Evolutionary conservation across 2,888 invertebrate species (phyloP), one percentile per base, ranked within the genome.

Genomic region (Pemphredon lugubris): DNA sequence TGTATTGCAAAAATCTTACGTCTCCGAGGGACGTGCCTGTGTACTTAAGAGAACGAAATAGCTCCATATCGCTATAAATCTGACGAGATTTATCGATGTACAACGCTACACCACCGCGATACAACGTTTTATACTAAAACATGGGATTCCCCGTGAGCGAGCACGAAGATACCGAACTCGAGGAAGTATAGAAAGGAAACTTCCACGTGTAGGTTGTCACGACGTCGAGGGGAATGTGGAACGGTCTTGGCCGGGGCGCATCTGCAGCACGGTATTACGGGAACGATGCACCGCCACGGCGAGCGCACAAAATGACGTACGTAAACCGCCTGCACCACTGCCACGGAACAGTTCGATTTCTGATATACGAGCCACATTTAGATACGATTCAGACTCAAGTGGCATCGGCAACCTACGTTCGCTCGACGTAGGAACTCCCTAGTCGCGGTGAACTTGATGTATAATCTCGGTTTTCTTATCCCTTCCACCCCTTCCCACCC

Each of bases 311-410:
- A 77, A 79, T 76, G 79, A 79, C 71, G 69, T 65, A 63, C 66
- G 71, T 71, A 61, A 71, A 73, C 68, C 71, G 67, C 34, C 63
- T 32, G 63, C 55, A 59, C 44, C 47, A 14, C 55, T 39, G 42
- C 65, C 57, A 40, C 48, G 73, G 54, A 76, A 70, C 54, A 66
- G 79, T 72, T 79, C 76, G 76, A 79, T 79, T 76, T 79, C 72
- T 79, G 76, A 79, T 79, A 79, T 73, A 79, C 76, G 79, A 72
- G 79, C 42, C 70, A 61, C 79, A 76, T 79, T 79, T 79, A 76
- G 76, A 79, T 79, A 79, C 73, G 74, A 79, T 76, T 79, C 76
- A 57, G 53, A 67, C 65, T 50, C 79, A 68, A 76, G 72, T 71
- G 71, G 72, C 68, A 71, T 69, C 66, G 70, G 63, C 65, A 55